These are phyloP conservation scores for Pterocles gutturalis DNA, from an alignment of 2,113 vertebrate species.

Conservation along the genomic window DNA sequence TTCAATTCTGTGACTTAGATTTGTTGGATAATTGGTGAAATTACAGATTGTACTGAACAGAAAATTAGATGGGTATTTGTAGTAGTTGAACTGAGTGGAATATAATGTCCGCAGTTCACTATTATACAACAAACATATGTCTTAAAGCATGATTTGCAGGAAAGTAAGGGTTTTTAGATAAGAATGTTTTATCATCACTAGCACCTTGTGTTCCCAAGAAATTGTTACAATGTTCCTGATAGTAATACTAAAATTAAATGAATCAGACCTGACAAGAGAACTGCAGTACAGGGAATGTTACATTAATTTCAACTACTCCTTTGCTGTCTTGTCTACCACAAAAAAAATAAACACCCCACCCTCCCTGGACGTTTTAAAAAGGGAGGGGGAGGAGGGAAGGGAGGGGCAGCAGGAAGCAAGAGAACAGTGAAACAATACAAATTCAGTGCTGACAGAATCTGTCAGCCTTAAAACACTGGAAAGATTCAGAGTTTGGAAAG, in stretches of 20 bases:
- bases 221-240: neutral
- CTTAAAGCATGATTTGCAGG: neutral
- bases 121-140: neutral
- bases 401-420: neutral
- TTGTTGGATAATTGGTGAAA: neutral
- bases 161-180: neutral
- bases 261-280: slow-evolving; percentile 1
- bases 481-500: slow-evolving; percentile 39
- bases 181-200: neutral
- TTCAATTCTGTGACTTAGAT: neutral
- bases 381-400: rapidly evolving
- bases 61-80: neutral
- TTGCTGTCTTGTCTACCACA: neutral
- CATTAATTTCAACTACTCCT: slow-evolving; percentile 30
- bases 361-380: neutral
- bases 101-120: neutral
- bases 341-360: neutral
- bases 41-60: neutral
- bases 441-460: slow-evolving; percentile 43
- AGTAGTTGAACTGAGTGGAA: neutral
- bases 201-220: neutral
- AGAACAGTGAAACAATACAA: slow-evolving; percentile 48
- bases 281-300: neutral
- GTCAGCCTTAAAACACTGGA: slow-evolving; percentile 61
- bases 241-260: slow-evolving; percentile 39